Conservation (phyloP, 2,888 invertebrate genomes). For the Trileptium ribeirensis region DNA sequence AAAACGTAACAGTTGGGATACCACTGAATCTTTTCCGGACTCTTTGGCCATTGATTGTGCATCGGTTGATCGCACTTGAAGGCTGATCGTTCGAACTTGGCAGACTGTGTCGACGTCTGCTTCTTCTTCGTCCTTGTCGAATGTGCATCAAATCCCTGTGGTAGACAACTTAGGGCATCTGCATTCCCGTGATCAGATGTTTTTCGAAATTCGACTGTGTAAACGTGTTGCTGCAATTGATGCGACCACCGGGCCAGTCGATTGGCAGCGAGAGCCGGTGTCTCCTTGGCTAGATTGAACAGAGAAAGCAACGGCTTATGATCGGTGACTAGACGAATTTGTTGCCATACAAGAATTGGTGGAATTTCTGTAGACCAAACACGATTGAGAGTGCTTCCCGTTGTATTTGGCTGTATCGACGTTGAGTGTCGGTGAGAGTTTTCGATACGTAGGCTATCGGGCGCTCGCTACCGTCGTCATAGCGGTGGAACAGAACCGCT, state of each 20-base stretch:
- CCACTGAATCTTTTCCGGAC: not conserved
- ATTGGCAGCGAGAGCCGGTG: not conserved
- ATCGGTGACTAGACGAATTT: not conserved
- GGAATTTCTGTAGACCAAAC: not conserved
- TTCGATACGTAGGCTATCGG: not conserved
- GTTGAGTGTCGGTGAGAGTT: not conserved
- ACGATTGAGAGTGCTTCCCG: not conserved
- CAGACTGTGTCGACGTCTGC: not conserved
- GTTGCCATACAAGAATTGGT: not conserved
- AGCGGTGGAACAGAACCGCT: slow-evolving; percentile 2
- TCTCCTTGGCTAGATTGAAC: slow-evolving; percentile 8
- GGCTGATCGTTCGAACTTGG: not conserved
- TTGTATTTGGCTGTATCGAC: not conserved
- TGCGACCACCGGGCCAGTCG: slow-evolving; percentile 1
- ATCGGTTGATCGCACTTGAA: not conserved
- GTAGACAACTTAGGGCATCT: not conserved
- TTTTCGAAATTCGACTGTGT: not conserved
- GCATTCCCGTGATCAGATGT: slow-evolving; percentile 8
- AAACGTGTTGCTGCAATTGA: not conserved
- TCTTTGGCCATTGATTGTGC: not conserved
- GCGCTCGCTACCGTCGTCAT: not conserved
- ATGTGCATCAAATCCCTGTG: not conserved
- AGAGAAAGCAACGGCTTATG: slow-evolving; percentile 1
- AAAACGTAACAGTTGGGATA: not conserved
- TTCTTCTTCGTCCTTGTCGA: not conserved